Percentiles rank a stretch among this genome's conserved stretches.
These are phyloP conservation scores for Oncorhynchus keta DNA, from an alignment of 2,113 vertebrate genomes.

Conservation along the genomic window DNA sequence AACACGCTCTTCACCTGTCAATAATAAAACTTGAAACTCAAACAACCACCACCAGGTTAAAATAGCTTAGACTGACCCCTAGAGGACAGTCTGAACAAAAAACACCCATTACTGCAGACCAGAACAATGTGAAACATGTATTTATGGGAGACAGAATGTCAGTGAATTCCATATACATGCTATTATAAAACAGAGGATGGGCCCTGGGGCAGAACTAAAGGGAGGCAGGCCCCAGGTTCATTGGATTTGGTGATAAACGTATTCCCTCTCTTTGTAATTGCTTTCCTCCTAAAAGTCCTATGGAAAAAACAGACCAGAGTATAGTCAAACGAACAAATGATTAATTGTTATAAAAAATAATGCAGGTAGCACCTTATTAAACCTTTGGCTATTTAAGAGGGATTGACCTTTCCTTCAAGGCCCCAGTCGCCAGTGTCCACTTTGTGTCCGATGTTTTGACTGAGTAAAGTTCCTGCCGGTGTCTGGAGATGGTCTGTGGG, in stretches of 20 bases:
- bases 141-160: neutral
- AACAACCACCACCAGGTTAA: neutral
- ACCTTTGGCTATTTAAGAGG: neutral
- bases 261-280: neutral
- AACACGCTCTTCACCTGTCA: slow-evolving; percentile 91
- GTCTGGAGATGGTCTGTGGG: neutral
- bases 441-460: neutral
- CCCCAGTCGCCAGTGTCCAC: neutral
- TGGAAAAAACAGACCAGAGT: neutral
- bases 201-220: neutral
- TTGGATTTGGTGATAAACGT: neutral
- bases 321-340: neutral
- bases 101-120: neutral
- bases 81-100: neutral
- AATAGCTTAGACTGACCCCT: neutral
- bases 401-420: neutral
- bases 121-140: neutral
- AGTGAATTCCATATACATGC: neutral
- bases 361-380: neutral
- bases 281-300: neutral
- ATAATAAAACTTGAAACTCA: slow-evolving; percentile 12
- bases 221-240: neutral
- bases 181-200: neutral
- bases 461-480: neutral
- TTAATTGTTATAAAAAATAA: too few species aligned